Conservation (phyloP, 2,797 vertebrate genomes). For the Sebastes cheni region DNA sequence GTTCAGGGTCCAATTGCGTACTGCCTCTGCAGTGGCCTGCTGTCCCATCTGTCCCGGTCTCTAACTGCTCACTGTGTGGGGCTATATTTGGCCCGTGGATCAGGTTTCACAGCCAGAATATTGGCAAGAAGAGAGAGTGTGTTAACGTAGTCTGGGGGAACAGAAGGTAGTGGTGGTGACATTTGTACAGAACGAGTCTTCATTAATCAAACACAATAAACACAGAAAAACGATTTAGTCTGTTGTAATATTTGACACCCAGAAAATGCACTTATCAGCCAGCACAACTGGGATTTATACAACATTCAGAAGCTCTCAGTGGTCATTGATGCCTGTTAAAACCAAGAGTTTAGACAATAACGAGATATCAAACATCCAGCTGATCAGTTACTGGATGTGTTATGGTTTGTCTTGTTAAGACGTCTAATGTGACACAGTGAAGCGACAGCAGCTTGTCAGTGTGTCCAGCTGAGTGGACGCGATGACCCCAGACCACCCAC, state of each 20-base stretch:
- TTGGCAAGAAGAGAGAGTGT: constrained; percentile 84
- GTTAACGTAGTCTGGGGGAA: constrained; percentile 68
- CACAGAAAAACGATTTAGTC: neutral
- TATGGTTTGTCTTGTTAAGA: constrained; percentile 16
- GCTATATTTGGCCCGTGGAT: constrained; percentile 97
- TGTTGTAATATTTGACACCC: constrained; percentile 8
- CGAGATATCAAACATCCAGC: neutral
- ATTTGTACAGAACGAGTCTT: constrained; percentile 40
- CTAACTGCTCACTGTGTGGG: constrained; percentile 84
- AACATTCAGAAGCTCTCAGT: constrained; percentile 3
- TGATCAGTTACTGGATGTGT: neutral
- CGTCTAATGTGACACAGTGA: constrained; percentile 1
- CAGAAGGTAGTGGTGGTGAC: constrained; percentile 59
- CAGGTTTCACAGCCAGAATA: constrained; percentile 90
- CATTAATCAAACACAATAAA: constrained; percentile 43
- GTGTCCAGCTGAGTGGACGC: constrained; percentile 34
- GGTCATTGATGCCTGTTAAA: neutral
- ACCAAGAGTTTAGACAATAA: neutral
- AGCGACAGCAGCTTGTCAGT: constrained; percentile 17
- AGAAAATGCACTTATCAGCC: neutral
- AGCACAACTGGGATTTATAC: neutral
- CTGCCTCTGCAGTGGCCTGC: constrained; percentile 82
- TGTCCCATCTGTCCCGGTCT: constrained; percentile 89
- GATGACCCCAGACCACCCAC: constrained; percentile 36
- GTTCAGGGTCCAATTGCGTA: constrained; percentile 69